Evolutionary conservation across 1,140 invertebrate species (phyloP).

Genomic region (Lycorma delicatula): DNA sequence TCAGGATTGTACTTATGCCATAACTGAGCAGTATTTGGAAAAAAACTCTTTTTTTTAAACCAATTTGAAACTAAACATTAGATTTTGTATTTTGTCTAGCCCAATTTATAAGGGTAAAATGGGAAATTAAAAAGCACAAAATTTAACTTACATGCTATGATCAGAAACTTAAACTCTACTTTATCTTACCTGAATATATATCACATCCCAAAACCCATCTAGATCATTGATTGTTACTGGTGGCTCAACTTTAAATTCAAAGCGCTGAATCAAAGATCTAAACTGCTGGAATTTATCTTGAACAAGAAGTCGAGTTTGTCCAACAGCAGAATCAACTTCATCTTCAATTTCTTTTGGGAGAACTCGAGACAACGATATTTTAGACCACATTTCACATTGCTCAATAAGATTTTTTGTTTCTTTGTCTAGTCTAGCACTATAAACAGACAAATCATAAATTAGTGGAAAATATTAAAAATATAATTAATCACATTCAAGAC

Average conservation of each 20-base stretch:
- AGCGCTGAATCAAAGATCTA: not conserved
- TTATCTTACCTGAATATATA: not conserved
- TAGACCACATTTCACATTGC: not conserved
- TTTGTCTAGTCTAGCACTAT: not conserved
- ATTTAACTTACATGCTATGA: too few relatives aligned
- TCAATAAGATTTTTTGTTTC: not conserved
- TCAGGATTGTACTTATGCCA: too few relatives aligned
- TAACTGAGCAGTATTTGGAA: too few relatives aligned
- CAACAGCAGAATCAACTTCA: not conserved
- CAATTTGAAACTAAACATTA: too few relatives aligned
- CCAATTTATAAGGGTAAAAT: too few relatives aligned
- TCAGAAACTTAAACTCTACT: too few relatives aligned
- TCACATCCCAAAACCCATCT: not conserved
- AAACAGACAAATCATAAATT: too few relatives aligned
- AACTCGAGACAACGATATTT: not conserved
- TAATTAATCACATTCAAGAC: too few relatives aligned
- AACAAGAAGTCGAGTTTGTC: not conserved
- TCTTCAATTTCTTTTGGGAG: not conserved
- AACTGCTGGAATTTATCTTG: not conserved
- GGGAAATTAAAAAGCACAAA: too few relatives aligned
- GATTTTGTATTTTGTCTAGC: too few relatives aligned
- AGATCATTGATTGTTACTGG: not conserved
- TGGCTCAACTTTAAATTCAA: not conserved
- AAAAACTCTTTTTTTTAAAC: too few relatives aligned
- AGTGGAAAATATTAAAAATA: too few relatives aligned